phyloP scores from a whole-genome alignment of 2,113 vertebrate genomes.

The Pangasianodon gigas region DNA sequence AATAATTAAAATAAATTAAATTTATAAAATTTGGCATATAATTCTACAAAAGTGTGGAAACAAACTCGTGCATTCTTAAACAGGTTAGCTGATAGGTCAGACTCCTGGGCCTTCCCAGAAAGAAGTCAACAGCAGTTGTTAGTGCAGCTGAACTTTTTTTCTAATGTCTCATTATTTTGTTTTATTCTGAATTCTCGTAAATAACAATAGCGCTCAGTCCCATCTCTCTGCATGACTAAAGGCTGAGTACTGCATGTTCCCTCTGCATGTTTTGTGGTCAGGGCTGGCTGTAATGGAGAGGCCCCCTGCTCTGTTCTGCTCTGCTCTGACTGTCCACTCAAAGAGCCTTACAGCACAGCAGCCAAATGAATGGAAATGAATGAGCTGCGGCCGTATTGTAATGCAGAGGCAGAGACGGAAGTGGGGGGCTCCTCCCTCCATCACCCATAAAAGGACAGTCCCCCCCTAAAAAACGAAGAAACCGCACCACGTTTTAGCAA shows the following conservation, averaged over 20 bases:
- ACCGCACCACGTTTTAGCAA: conserved; percentile 33
- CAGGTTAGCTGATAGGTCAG: not conserved
- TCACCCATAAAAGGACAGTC: conserved; percentile 61
- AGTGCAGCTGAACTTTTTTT: not conserved
- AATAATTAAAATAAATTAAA: not conserved
- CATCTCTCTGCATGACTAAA: conserved; percentile 49
- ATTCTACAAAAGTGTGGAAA: not conserved
- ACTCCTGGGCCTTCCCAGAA: not conserved
- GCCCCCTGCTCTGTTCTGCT: conserved; percentile 44
- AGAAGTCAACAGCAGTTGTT: not conserved
- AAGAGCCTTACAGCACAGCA: conserved; percentile 55
- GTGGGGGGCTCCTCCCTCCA: conserved; percentile 65
- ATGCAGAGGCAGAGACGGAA: conserved; percentile 64
- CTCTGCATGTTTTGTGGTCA: conserved; percentile 66
- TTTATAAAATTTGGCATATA: not conserved
- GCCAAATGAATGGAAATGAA: conserved; percentile 76
- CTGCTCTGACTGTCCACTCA: conserved; percentile 71
- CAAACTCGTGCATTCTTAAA: not conserved
- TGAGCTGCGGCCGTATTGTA: conserved; percentile 74
- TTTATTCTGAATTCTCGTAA: conserved; percentile 29
- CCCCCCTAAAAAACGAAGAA: not conserved
- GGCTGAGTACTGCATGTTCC: conserved; percentile 37
- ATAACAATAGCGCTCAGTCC: conserved; percentile 37
- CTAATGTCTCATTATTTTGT: not conserved
- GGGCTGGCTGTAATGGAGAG: conserved; percentile 62